phyloP scores from a whole-genome alignment of 2,888 invertebrate genomes.

The Eupithecia tripunctaria region DNA sequence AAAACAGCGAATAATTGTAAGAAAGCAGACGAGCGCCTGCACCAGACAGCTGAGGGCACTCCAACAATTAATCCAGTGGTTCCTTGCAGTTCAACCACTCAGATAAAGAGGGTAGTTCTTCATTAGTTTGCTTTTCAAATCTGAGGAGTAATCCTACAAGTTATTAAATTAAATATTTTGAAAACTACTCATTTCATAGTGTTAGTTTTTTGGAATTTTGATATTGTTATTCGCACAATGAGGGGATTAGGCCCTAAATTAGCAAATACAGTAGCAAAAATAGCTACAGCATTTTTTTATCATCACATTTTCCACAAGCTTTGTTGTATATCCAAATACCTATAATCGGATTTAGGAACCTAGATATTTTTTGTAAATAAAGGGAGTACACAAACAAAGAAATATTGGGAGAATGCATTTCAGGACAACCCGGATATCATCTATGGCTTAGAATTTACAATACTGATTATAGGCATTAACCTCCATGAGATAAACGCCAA shows the following conservation, averaged over 20 bases:
- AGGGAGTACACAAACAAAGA: too few relatives aligned
- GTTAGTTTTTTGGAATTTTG: neutral
- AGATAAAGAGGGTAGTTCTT: conserved; percentile 28
- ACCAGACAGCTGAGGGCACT: conserved; percentile 31
- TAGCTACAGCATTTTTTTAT: neutral
- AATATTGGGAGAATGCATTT: too few relatives aligned
- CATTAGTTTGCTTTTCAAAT: conserved; percentile 24
- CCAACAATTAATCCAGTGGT: conserved; percentile 35
- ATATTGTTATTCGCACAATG: neutral
- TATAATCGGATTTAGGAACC: too few relatives aligned
- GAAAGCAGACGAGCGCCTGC: conserved; percentile 12
- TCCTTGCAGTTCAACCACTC: conserved; percentile 32
- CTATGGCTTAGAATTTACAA: too few relatives aligned
- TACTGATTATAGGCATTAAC: too few relatives aligned
- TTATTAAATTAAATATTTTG: neutral
- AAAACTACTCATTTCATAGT: neutral
- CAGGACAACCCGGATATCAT: too few relatives aligned
- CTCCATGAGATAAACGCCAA: too few relatives aligned
- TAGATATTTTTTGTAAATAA: too few relatives aligned
- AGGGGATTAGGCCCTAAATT: neutral
- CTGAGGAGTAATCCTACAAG: neutral
- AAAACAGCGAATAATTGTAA: conserved; percentile 3
- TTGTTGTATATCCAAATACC: too few relatives aligned
- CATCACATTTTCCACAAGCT: too few relatives aligned
- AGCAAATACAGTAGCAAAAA: neutral